These are phyloP conservation scores for Exocentrus adspersus DNA, from an alignment of 2,888 invertebrate genomes.

Conservation along the genomic window DNA sequence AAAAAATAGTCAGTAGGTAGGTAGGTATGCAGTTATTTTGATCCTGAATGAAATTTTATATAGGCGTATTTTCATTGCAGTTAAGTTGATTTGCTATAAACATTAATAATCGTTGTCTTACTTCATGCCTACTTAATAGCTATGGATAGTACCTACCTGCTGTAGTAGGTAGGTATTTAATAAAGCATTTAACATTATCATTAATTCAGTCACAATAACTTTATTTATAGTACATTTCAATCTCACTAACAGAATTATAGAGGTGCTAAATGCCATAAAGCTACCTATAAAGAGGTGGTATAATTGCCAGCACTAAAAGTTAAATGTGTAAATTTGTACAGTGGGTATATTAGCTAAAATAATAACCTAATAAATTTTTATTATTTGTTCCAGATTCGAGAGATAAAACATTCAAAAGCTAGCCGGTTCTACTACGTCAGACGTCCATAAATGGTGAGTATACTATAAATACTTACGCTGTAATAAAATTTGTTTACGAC, in stretches of 20 bases:
- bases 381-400: conserved; percentile 47
- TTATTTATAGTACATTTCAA: neutral
- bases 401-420: conserved; percentile 30
- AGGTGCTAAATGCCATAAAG: conserved; percentile 3
- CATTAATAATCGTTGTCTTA: no score
- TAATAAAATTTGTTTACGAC: conserved; percentile 52
- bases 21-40: no score
- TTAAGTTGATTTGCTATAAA: neutral
- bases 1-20: no score
- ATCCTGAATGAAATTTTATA: no score
- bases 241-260: neutral
- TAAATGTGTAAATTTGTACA: conserved; percentile 13
- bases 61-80: no score
- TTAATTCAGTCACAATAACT: neutral
- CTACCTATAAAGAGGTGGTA: neutral
- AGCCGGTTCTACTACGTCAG: conserved; percentile 28
- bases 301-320: conserved; percentile 5
- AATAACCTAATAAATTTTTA: conserved; percentile 39
- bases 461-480: conserved; percentile 49
- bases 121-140: no score
- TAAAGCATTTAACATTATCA: neutral
- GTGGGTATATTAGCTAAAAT: conserved; percentile 29
- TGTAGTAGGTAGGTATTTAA: neutral
- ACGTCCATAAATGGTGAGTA: conserved; percentile 48
- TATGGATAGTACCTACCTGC: no score